phyloP scores from a whole-genome alignment of 2,797 vertebrate genomes.

The Ctenopoma kingsleyae region DNA sequence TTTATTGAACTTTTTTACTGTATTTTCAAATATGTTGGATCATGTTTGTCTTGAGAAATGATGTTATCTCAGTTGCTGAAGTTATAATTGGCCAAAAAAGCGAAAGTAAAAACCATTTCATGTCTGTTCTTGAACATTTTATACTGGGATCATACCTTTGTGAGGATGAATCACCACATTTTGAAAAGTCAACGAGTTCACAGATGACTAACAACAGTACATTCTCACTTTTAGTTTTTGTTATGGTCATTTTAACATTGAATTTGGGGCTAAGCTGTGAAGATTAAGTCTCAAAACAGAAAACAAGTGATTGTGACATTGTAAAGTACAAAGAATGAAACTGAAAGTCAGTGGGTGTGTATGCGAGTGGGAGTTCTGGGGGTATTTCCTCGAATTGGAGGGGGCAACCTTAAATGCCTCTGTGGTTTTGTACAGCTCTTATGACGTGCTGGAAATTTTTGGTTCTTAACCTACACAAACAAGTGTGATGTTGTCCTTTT shows the following conservation, averaged over 20 bases:
- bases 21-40: background rate
- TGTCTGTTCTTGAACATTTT: background rate
- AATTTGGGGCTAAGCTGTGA: too few relatives aligned
- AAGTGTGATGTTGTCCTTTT: constrained; percentile 27
- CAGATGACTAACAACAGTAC: background rate
- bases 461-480: constrained; percentile 34
- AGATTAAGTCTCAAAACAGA: background rate
- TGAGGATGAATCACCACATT: background rate
- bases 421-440: constrained; percentile 45
- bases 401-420: background rate
- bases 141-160: background rate
- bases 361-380: constrained; percentile 19
- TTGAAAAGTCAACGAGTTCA: background rate
- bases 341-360: constrained; percentile 29
- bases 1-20: background rate
- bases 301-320: constrained; percentile 26
- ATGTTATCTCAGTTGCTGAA: too few relatives aligned
- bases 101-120: constrained; percentile 17
- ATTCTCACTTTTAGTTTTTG: background rate
- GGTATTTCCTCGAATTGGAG: constrained; percentile 45
- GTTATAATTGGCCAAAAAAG: constrained; percentile 2
- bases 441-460: constrained; percentile 60
- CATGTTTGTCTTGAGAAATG: background rate
- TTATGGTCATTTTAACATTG: background rate
- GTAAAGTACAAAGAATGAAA: constrained; percentile 30